phyloP scores from a whole-genome alignment of 2,797 vertebrate species.

The Crossoptilon crossoptilon region DNA sequence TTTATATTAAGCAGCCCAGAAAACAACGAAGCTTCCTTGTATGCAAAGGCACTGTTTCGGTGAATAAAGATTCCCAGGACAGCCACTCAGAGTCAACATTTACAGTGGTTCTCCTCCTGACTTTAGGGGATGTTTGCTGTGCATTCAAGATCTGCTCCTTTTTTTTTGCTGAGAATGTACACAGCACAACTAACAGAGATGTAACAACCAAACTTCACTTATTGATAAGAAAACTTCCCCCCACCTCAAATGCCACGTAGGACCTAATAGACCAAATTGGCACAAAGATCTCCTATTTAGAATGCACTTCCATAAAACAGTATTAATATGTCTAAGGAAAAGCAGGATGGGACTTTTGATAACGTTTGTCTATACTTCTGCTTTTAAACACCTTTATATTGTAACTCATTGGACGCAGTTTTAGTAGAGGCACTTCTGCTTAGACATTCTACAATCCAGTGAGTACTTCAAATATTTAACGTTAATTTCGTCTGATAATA shows the following conservation, averaged over 20 bases:
- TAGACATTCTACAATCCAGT: background rate
- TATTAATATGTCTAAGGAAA: background rate
- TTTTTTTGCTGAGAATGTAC: background rate
- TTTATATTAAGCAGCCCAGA: background rate
- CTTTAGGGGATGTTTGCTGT: background rate
- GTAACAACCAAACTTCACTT: background rate
- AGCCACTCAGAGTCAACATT: background rate
- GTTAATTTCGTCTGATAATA: background rate
- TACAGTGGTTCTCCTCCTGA: background rate
- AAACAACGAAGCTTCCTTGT: background rate
- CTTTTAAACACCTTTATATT: background rate
- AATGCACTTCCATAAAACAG: background rate
- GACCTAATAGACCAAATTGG: fast-evolving
- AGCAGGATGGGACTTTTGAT: background rate
- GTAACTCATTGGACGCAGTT: background rate
- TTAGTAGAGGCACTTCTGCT: fast-evolving
- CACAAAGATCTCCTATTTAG: background rate
- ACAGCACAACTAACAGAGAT: background rate
- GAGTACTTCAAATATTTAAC: background rate
- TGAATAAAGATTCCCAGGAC: background rate
- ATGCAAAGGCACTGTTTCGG: background rate
- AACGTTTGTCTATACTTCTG: background rate
- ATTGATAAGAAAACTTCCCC: background rate
- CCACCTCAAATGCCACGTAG: background rate
- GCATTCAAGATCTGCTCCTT: background rate